Base-by-base conservation (phyloP, 2,113 vertebrate species). In the Clinocottus analis region DNA sequence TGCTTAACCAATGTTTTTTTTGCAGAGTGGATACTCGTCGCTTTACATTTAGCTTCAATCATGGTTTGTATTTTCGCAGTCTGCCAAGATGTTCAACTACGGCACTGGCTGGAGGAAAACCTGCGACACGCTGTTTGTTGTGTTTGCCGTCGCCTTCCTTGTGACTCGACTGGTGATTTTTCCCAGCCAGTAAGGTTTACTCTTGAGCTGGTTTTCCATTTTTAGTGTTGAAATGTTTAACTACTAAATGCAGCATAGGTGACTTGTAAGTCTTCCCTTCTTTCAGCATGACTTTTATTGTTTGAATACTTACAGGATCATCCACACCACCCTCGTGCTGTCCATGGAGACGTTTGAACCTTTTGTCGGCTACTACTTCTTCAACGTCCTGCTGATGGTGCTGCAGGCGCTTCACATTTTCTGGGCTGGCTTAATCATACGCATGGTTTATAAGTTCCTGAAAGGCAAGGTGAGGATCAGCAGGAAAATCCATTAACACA, bases 281-380 rank as follows among this genome's bases (percentile, higher is more conserved):
- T 25, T 49, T 27, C 21, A 66, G 51, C 14, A 8, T 75, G 23
- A n/a, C 10, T 68, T n/a, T 0, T 39, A 5, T 53, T 62, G 1
- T 63, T 55, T 51, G 8, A 43, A 78, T 49, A n/a, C 63, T 49
- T 27, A 66, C 89, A 97, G 96, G 85, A 94, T 97, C 73, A 94
- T 97, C 67, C 90, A 96, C 45, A 94, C 94, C 66, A 97, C 96
- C 0, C 94, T 96, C 82, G 95, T 95, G 0, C 92, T 97, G 55
- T 98, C 97, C 78, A 95, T 97, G 91, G 89, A 95, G 84, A 60
- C 84, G 25, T 95, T 90, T 35, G 53, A 95, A 0, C 96, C 97
- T 6, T 99, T 98, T 90, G 89, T 93, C 0, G 96, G 95, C 61
- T 99, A 97, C 85, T 99, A 99, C 87, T 96, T 98, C 82, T 94